Evolutionary conservation across 2,113 vertebrate genomes (phyloP), one percentile per base, ranked within the genome.

Genomic region (Daubentonia madagascariensis): DNA sequence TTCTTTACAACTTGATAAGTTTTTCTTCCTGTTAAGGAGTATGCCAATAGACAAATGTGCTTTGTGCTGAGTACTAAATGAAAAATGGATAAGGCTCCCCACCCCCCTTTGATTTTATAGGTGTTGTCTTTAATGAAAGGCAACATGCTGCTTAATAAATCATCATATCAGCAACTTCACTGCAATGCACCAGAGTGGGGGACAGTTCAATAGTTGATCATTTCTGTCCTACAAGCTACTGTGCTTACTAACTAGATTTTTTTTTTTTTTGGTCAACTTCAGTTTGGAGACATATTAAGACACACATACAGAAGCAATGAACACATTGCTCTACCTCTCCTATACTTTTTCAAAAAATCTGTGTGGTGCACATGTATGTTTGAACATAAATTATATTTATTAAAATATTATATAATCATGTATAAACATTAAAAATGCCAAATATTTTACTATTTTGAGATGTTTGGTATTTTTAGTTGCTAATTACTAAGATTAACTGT

Each of bases 91-190:
- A 94, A 52, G 28, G 50, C 3, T 76, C 32, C 30, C 92, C 68
- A 86, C 1, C 1, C 32, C 22, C 54, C 52, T 98, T 97, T 96
- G 96, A 96, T 54, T 92, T 68, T 61, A 3, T 9, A 86, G 75
- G 70, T 85, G 97, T 97, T 98, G 87, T 97, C 76, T 95, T 97
- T 79, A 97, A 95, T 57, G 91, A 96, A 96, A 65, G 79, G n/a
- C 96, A 48, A 23, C 45, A 35, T 61, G 50, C 80, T 98, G 73
- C 75, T 98, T 95, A 98, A 97, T 98, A 98, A 98, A 98, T 98
- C 97, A 98, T 96, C 79, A 61, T 97, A 97, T 98, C 97, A 98
- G 78, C 94, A 97, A 88, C 79, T 88, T 85, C 22, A 14, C 43
- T 48, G 22, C 45, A 70, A 13, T 89, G 95, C 30, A 96, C 97